phyloP scores from a whole-genome alignment of 2,113 vertebrate genomes.

The Aegithalos caudatus region DNA sequence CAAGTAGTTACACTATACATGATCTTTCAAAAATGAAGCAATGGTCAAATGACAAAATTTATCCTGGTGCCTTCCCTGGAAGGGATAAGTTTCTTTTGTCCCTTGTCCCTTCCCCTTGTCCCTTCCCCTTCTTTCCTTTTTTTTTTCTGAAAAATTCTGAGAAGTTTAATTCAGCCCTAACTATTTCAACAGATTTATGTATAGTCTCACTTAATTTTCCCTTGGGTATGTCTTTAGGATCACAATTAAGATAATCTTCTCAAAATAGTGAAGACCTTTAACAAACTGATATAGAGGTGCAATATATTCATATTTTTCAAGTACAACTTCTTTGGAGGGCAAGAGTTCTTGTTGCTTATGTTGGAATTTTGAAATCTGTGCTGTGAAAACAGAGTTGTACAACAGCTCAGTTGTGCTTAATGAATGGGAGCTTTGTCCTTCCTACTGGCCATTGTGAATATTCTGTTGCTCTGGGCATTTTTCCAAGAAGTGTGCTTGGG shows the following conservation, averaged over 20 bases:
- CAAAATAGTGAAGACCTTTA: background rate
- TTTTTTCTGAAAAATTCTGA: background rate
- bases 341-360: background rate
- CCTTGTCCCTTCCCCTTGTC: background rate
- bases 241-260: background rate
- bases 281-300: background rate
- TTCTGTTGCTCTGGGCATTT: background rate
- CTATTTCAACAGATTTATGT: background rate
- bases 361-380: background rate
- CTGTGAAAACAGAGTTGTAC: background rate
- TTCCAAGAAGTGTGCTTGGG: rapidly evolving
- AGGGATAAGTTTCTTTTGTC: background rate
- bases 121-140: too few species aligned
- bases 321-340: background rate
- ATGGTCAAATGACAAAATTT: background rate
- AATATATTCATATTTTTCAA: background rate
- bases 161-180: background rate
- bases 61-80: background rate
- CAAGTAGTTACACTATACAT: background rate
- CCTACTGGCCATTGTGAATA: background rate
- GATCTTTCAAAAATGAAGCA: background rate
- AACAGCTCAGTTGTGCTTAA: background rate
- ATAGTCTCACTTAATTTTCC: background rate
- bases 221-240: background rate
- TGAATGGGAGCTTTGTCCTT: background rate